phyloP scores from a whole-genome alignment of 2,113 vertebrate species.

The Lamprologus speciosus region DNA sequence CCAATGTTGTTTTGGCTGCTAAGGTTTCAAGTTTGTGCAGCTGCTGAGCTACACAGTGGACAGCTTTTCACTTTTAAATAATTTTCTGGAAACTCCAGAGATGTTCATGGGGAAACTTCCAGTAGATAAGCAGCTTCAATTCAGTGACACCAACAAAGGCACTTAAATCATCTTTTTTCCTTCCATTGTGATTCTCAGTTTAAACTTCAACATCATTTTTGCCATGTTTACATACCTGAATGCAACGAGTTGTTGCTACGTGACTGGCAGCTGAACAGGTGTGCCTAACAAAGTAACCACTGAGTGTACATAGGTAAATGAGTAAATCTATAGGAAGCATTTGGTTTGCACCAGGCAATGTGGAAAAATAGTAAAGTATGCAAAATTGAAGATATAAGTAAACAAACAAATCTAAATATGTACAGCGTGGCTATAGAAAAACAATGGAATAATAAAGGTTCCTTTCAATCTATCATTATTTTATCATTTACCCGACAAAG shows the following conservation, averaged over 20 bases:
- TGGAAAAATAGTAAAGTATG: background rate
- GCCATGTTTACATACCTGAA: background rate
- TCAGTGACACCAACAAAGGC: background rate
- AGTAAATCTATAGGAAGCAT: background rate
- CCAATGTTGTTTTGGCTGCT: background rate
- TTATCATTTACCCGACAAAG: background rate
- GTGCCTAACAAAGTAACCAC: fast-evolving
- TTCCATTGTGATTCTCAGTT: background rate
- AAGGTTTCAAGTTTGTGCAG: background rate
- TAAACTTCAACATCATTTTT: background rate
- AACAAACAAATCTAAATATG: background rate
- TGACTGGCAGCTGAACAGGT: background rate
- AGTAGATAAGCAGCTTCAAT: background rate
- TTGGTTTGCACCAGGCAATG: background rate
- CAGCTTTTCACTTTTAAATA: background rate
- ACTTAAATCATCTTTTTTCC: background rate
- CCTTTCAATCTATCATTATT: background rate
- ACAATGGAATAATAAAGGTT: background rate
- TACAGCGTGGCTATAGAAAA: background rate
- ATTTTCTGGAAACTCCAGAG: background rate
- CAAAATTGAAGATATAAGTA: background rate
- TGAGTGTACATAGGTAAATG: background rate
- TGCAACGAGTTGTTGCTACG: background rate
- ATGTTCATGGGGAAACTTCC: background rate
- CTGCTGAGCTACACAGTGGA: fast-evolving